Evolutionary conservation across 2,888 invertebrate species (phyloP).

Genomic region (Epinotia nisella): DNA sequence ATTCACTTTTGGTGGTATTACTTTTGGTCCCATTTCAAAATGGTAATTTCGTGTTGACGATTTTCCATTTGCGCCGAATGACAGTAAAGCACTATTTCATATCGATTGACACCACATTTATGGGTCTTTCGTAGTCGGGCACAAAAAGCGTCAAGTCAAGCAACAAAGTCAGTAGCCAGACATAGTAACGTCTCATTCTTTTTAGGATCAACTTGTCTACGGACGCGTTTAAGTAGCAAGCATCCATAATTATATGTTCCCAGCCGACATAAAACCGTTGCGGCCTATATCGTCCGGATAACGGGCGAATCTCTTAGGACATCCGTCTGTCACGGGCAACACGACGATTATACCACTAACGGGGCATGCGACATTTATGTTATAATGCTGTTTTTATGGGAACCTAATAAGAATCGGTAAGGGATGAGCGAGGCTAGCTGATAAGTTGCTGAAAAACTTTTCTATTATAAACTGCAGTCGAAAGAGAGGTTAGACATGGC

Average conservation of each 20-base stretch:
- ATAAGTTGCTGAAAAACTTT: too few species aligned
- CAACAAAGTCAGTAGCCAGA: background rate
- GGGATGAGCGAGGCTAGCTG: background rate
- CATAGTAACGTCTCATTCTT: background rate
- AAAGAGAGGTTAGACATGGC: too few species aligned
- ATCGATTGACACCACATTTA: too few species aligned
- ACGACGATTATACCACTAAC: slow-evolving; percentile 38
- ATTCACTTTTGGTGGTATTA: too few species aligned
- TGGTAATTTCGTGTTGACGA: too few species aligned
- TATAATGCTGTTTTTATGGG: slow-evolving; percentile 14
- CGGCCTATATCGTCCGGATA: slow-evolving; percentile 64
- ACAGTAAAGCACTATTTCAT: too few species aligned
- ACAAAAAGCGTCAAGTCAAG: background rate
- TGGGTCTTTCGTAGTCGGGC: too few species aligned
- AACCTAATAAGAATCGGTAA: background rate
- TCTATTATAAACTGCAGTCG: too few species aligned
- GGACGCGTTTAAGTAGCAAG: slow-evolving; percentile 17
- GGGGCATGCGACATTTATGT: slow-evolving; percentile 13
- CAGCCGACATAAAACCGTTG: slow-evolving; percentile 56
- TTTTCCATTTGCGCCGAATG: too few species aligned
- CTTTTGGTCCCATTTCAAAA: too few species aligned
- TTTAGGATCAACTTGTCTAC: background rate
- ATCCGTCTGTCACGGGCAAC: slow-evolving; percentile 56
- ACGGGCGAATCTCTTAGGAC: slow-evolving; percentile 61
- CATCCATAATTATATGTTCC: slow-evolving; percentile 40